These are phyloP conservation scores for Gobiocypris rarus DNA, from an alignment of 2,113 vertebrate species.

Conservation along the genomic window DNA sequence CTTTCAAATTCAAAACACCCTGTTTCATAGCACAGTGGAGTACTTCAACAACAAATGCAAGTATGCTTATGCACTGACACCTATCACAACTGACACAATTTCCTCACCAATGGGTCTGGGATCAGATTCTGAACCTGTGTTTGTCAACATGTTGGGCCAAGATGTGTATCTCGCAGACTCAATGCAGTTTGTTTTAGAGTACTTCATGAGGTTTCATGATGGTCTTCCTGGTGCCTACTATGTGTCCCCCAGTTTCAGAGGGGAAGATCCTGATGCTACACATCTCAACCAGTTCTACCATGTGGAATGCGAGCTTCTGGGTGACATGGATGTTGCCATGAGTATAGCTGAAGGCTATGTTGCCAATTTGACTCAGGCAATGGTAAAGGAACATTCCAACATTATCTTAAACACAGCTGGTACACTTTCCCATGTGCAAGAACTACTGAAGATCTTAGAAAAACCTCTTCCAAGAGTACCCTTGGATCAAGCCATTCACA, in stretches of 20 bases:
- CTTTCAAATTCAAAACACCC: constrained; percentile 79
- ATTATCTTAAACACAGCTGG: constrained; percentile 73
- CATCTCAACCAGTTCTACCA: constrained; percentile 83
- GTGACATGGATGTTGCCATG: constrained; percentile 77
- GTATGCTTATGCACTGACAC: constrained; percentile 77
- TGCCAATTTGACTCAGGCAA: constrained; percentile 70
- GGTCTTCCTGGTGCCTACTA: constrained; percentile 76
- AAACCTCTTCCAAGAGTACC: constrained; percentile 72
- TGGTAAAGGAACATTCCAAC: constrained; percentile 74
- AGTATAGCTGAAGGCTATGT: constrained; percentile 75
- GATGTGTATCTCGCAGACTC: constrained; percentile 80
- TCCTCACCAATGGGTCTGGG: constrained; percentile 81
- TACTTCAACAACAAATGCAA: constrained; percentile 74
- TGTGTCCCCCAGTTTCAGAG: constrained; percentile 79
- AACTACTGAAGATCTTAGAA: constrained; percentile 67
- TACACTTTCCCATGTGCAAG: constrained; percentile 67
- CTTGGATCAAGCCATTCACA: constrained; percentile 74
- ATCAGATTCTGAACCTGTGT: constrained; percentile 80
- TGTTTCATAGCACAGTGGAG: constrained; percentile 80
- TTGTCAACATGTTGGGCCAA: constrained; percentile 74
- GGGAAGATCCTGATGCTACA: constrained; percentile 78
- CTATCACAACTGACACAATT: constrained; percentile 80
- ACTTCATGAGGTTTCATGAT: constrained; percentile 80
- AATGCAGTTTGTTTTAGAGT: constrained; percentile 82
- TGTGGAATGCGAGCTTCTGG: constrained; percentile 79